Conservation (phyloP, 2,113 vertebrate genomes). For the Nipponia nippon region DNA sequence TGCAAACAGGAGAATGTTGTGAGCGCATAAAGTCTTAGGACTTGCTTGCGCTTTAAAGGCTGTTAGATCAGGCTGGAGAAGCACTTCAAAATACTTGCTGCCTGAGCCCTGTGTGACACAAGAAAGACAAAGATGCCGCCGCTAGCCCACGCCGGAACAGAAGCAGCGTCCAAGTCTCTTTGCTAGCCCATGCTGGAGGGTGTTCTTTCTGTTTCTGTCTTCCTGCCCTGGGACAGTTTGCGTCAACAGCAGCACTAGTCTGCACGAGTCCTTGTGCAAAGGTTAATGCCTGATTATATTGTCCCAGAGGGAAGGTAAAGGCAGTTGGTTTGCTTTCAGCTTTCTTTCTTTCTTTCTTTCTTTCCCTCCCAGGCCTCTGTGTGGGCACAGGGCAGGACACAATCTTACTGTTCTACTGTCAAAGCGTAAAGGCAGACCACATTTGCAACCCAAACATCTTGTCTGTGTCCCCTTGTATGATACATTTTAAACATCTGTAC, state of each 20-base stretch:
- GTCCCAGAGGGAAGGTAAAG: not conserved
- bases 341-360: not conserved
- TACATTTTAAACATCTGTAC: not conserved
- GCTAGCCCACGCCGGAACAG: not conserved
- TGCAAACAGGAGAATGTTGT: not conserved
- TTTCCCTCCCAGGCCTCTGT: not conserved
- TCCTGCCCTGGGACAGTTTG: not conserved
- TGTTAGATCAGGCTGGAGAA: not conserved
- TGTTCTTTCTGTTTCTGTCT: not conserved
- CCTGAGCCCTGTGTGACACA: not conserved
- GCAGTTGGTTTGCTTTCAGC: not conserved
- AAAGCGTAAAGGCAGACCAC: not conserved
- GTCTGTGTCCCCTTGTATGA: not conserved
- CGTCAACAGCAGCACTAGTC: not conserved
- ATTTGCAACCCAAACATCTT: not conserved
- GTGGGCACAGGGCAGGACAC: not conserved
- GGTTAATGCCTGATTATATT: not conserved
- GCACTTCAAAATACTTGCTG: not conserved
- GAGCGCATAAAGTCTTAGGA: not conserved
- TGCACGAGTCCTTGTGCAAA: not conserved
- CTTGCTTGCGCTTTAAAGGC: not conserved
- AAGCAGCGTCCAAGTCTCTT: not conserved
- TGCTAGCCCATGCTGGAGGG: not conserved
- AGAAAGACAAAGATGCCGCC: not conserved
- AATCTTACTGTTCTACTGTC: not conserved